These are phyloP conservation scores for Ypsolopha scabrella DNA, from an alignment of 2,888 invertebrate species.

Conservation along the genomic window DNA sequence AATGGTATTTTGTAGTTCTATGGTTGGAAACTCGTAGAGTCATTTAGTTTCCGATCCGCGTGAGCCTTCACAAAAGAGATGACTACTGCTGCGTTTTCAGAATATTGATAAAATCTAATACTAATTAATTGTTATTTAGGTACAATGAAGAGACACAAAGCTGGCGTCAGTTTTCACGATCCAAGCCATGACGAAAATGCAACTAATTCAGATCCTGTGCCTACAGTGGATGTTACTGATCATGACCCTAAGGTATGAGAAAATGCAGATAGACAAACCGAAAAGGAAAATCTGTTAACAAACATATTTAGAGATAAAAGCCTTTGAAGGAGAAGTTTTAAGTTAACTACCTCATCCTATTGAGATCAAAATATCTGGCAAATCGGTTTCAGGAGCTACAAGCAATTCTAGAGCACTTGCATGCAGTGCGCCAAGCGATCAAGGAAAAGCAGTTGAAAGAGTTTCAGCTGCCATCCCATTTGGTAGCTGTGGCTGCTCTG, in stretches of 20 bases:
- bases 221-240: slow-evolving; percentile 43
- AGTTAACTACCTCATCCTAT: too few species aligned
- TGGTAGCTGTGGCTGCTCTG: slow-evolving; percentile 42
- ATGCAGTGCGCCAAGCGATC: slow-evolving; percentile 45
- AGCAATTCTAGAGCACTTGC: slow-evolving; percentile 45
- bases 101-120: too few species aligned
- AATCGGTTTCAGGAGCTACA: slow-evolving; percentile 36
- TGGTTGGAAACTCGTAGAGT: too few species aligned
- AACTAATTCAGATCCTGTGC: slow-evolving; percentile 36
- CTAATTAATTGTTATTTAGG: slow-evolving; percentile 21
- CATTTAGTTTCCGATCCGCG: too few species aligned
- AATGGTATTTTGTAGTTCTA: too few species aligned
- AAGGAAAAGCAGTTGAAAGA: slow-evolving; percentile 40
- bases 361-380: too few species aligned
- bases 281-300: neutral
- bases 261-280: neutral
- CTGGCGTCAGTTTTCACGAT: slow-evolving; percentile 73
- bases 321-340: too few species aligned
- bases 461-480: slow-evolving; percentile 41
- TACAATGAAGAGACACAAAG: slow-evolving; percentile 72
- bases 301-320: too few species aligned
- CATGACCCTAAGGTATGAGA: slow-evolving; percentile 52
- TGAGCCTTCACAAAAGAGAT: too few species aligned
- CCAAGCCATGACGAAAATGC: slow-evolving; percentile 43
- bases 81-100: too few species aligned